Evolutionary conservation across 2,888 invertebrate species (phyloP).

Genomic region (Mycalesis mineus): DNA sequence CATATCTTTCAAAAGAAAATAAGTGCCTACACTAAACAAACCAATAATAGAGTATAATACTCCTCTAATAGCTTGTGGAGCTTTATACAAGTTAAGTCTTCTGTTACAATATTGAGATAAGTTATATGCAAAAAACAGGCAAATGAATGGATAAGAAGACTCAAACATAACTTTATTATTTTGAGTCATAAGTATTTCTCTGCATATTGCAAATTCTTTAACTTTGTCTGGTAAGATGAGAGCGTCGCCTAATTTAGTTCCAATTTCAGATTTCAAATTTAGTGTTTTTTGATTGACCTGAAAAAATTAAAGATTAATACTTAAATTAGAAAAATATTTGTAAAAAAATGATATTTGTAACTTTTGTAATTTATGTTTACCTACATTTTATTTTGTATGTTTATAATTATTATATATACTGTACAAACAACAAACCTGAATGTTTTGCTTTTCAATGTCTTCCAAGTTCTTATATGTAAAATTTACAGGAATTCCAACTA

Average conservation of each 20-base stretch:
- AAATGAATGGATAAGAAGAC: constrained; percentile 68
- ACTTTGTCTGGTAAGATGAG: constrained; percentile 87
- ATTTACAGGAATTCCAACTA: constrained; percentile 86
- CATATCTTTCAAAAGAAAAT: constrained; percentile 81
- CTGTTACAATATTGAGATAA: constrained; percentile 73
- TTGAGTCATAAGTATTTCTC: constrained; percentile 82
- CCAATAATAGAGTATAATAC: constrained; percentile 76
- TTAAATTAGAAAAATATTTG: too few species aligned
- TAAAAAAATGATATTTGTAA: too few species aligned
- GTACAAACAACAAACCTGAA: constrained; percentile 62
- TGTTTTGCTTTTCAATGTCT: constrained; percentile 77
- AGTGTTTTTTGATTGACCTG: constrained; percentile 81
- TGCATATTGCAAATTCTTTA: constrained; percentile 87
- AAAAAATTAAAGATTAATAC: constrained; percentile 34
- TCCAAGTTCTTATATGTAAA: constrained; percentile 78
- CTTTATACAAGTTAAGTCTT: constrained; percentile 73
- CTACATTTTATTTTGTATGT: too few species aligned
- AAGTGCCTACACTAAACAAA: constrained; percentile 77
- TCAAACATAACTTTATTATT: constrained; percentile 79
- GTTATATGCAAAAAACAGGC: constrained; percentile 72
- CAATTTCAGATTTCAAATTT: constrained; percentile 81
- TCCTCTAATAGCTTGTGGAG: constrained; percentile 65
- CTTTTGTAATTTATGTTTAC: too few species aligned
- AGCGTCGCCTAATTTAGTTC: constrained; percentile 80
- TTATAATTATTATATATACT: not conserved